These are phyloP conservation scores for cat (Felis catus) DNA, from an alignment of 2,113 vertebrate genomes.

Conservation along the genomic window DNA sequence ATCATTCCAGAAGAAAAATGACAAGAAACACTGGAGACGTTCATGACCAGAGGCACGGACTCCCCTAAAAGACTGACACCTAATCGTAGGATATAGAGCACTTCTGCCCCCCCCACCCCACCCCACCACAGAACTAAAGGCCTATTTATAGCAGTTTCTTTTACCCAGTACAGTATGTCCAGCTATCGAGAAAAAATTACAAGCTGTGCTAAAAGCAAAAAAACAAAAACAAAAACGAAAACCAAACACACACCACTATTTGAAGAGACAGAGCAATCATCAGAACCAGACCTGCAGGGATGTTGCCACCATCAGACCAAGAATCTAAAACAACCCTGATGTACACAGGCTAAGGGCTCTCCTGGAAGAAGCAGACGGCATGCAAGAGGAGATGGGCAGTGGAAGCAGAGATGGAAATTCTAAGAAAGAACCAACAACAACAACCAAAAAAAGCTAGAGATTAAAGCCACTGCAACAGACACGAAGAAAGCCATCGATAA, in stretches of 20 bases:
- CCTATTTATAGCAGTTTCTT: too few relatives aligned
- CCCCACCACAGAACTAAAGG: too few relatives aligned
- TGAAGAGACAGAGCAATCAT: background rate
- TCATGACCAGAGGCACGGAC: too few relatives aligned
- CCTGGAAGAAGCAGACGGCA: background rate
- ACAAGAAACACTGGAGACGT: background rate
- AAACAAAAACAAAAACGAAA: background rate
- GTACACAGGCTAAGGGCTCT: background rate
- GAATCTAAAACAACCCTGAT: background rate
- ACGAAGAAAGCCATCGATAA: too few relatives aligned
- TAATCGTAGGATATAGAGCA: background rate
- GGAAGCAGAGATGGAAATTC: background rate
- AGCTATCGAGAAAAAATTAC: background rate
- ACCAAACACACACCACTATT: background rate
- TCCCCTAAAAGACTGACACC: background rate
- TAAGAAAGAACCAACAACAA: background rate
- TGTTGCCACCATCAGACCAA: background rate
- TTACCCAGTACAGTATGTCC: background rate
- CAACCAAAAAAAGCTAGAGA: background rate
- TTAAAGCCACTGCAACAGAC: background rate
- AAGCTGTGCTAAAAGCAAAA: background rate
- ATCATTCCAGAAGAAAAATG: too few relatives aligned
- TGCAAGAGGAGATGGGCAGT: background rate
- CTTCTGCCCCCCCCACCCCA: too few relatives aligned
- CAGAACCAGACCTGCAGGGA: background rate